These are phyloP conservation scores for Cacatua alba DNA, from an alignment of 2,113 vertebrate species.

Conservation along the genomic window DNA sequence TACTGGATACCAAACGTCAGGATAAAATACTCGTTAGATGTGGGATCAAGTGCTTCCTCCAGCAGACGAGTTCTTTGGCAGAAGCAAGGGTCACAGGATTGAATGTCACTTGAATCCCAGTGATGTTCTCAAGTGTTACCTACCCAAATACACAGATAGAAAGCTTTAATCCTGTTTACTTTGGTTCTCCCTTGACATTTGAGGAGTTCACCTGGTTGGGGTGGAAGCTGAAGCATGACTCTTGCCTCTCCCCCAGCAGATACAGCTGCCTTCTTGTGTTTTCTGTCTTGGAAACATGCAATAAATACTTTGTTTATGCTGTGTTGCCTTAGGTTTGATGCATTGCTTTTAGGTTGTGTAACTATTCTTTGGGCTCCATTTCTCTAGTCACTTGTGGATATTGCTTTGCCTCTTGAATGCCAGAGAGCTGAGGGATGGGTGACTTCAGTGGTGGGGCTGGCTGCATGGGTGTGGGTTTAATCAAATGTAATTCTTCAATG, in stretches of 20 bases:
- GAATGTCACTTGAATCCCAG: not conserved
- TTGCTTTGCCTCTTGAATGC: not conserved
- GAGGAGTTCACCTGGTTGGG: not conserved
- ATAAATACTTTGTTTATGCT: not conserved
- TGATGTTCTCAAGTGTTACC: not conserved
- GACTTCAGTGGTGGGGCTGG: not conserved
- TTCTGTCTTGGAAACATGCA: not conserved
- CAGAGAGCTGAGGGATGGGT: not conserved
- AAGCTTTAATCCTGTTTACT: not conserved
- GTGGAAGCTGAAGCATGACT: not conserved
- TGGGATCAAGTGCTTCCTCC: not conserved
- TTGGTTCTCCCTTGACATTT: not conserved
- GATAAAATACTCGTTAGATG: not conserved
- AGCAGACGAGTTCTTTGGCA: not conserved
- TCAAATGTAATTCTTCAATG: not conserved
- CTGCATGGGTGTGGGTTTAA: not conserved
- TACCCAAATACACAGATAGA: not conserved
- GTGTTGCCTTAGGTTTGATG: not conserved
- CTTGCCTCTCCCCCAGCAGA: not conserved
- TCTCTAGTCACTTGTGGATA: not conserved
- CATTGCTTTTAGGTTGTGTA: not conserved
- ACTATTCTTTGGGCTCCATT: not conserved
- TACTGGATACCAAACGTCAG: not conserved
- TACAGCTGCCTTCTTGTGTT: not conserved
- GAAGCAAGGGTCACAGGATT: not conserved